These are phyloP conservation scores for Muschampia plurimacula DNA, from an alignment of 2,888 invertebrate species.

Conservation along the genomic window DNA sequence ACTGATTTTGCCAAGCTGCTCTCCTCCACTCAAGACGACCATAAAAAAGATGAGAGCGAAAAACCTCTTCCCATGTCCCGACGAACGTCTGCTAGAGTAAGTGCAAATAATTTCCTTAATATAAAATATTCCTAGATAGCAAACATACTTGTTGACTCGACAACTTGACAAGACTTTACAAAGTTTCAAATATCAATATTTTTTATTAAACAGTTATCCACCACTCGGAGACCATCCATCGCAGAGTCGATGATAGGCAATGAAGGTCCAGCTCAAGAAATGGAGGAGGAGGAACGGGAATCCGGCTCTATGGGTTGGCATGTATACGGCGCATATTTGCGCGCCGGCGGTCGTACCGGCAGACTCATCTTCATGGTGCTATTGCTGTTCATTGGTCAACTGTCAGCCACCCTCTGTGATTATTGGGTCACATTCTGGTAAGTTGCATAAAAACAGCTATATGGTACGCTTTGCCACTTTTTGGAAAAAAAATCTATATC, in stretches of 20 bases:
- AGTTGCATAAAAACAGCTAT: constrained; percentile 30
- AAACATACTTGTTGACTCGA: not conserved
- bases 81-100: constrained; percentile 75
- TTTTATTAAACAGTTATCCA: constrained; percentile 64
- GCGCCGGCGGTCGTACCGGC: constrained; percentile 84
- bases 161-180: not conserved
- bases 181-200: not conserved
- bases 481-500: not conserved
- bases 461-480: not conserved
- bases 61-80: constrained; percentile 69
- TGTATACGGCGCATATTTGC: constrained; percentile 87
- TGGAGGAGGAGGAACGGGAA: constrained; percentile 86
- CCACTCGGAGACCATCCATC: constrained; percentile 76
- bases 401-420: constrained; percentile 89
- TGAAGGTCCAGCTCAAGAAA: constrained; percentile 80
- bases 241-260: constrained; percentile 75
- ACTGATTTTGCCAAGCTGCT: constrained; percentile 87
- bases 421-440: constrained; percentile 92
- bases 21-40: constrained; percentile 76
- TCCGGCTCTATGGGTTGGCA: constrained; percentile 88
- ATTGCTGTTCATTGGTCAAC: constrained; percentile 87
- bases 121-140: not conserved
- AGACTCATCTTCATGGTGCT: constrained; percentile 81
- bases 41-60: constrained; percentile 65
- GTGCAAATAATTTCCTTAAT: constrained; percentile 39